Evolutionary conservation across 1,140 invertebrate genomes (phyloP).

Genomic region (Leptoteleia sp.): DNA sequence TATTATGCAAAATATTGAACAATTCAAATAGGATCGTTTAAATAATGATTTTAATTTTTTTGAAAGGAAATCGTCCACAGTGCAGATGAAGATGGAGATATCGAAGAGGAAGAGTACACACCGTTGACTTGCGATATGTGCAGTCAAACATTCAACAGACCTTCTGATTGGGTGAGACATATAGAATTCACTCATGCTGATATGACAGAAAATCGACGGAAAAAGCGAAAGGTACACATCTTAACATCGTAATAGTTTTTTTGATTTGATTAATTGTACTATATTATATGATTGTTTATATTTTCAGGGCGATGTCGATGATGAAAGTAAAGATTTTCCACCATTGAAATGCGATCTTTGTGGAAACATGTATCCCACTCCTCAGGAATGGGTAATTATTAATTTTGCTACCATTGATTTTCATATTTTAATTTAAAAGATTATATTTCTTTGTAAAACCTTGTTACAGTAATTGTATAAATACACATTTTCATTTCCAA

Average conservation of each 20-base stretch:
- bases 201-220: conserved; percentile 83
- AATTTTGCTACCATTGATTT: too few species aligned
- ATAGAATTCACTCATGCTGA: conserved; percentile 87
- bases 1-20: too few species aligned
- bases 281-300: conserved; percentile 23
- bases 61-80: conserved; percentile 80
- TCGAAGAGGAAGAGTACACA: conserved; percentile 84
- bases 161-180: conserved; percentile 90
- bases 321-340: conserved; percentile 85
- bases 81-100: conserved; percentile 78
- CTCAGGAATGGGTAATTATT: conserved; percentile 86
- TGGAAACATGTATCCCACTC: conserved; percentile 89
- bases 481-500: too few species aligned
- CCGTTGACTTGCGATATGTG: conserved; percentile 91
- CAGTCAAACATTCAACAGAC: conserved; percentile 90
- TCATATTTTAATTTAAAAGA: too few species aligned
- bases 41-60: conserved; percentile 19
- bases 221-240: conserved; percentile 81
- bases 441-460: too few species aligned
- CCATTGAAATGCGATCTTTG: conserved; percentile 89
- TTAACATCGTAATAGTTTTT: too few species aligned
- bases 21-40: neutral
- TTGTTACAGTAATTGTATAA: too few species aligned
- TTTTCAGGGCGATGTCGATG: conserved; percentile 83
- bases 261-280: too few species aligned